Conservation (phyloP, 2,113 vertebrate species). For the Rhinoderma darwinii region DNA sequence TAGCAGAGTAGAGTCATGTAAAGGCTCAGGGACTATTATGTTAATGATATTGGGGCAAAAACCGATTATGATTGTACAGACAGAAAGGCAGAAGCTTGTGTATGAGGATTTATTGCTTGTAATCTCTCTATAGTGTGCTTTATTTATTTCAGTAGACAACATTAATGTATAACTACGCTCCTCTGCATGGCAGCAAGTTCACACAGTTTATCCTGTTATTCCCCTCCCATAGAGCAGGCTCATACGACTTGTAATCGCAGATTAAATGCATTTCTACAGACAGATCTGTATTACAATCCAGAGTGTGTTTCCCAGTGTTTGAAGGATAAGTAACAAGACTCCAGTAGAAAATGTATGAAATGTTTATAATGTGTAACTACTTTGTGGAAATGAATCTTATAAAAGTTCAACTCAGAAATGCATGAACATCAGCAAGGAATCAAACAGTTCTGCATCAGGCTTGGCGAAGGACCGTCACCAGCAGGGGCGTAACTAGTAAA, state of each 20-base stretch:
- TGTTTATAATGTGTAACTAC: neutral
- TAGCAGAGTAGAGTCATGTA: neutral
- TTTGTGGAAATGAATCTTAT: too few relatives aligned
- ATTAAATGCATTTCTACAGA: constrained; percentile 27
- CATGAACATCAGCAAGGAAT: neutral
- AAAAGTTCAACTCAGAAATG: neutral
- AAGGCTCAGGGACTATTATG: constrained; percentile 40
- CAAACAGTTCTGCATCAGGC: too few relatives aligned
- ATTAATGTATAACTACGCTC: constrained; percentile 16
- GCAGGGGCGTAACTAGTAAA: too few relatives aligned
- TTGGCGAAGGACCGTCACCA: too few relatives aligned
- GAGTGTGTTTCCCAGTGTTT: neutral
- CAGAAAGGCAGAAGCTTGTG: constrained; percentile 1
- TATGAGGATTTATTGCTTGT: constrained; percentile 13
- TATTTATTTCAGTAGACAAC: constrained; percentile 19
- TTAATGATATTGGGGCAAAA: constrained; percentile 39
- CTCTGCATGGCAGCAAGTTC: neutral
- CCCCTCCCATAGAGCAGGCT: neutral
- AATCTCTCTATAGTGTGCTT: constrained; percentile 23
- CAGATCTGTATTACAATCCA: neutral
- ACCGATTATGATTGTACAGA: constrained; percentile 30
- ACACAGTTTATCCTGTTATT: constrained; percentile 44
- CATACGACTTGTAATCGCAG: constrained; percentile 18
- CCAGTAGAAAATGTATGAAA: neutral
- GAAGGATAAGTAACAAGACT: neutral